A percentile compares a stretch with the other conserved stretches of the same genome.
These are phyloP conservation scores for Parazoanthus atlanticus DNA, from an alignment of 92 coral and sea anemone species.

Conservation along the genomic window DNA sequence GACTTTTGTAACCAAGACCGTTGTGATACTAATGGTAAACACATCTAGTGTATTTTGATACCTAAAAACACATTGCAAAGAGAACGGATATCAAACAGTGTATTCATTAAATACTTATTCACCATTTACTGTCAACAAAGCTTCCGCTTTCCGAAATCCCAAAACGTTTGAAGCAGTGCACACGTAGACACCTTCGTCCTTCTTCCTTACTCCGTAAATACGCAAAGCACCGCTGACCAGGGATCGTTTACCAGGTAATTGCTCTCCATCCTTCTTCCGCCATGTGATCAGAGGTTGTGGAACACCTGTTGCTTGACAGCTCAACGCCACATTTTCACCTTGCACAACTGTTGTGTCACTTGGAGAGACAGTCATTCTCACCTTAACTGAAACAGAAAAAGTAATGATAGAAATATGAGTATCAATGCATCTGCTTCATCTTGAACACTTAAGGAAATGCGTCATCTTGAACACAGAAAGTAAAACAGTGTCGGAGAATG, in stretches of 20 bases:
- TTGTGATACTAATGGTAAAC: too few species aligned
- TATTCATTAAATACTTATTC: neutral
- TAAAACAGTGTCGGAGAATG: too few species aligned
- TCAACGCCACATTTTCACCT: slow-evolving; percentile 42
- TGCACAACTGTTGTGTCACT: slow-evolving; percentile 46
- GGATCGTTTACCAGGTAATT: slow-evolving; percentile 20
- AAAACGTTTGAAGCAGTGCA: slow-evolving; percentile 48
- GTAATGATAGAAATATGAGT: neutral
- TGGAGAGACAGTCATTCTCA: slow-evolving; percentile 22
- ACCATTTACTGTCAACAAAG: slow-evolving; percentile 50
- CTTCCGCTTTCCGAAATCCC: slow-evolving; percentile 47
- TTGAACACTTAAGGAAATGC: too few species aligned
- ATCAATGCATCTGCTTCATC: too few species aligned
- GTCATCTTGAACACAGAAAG: neutral
- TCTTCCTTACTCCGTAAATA: slow-evolving; percentile 15
- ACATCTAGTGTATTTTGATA: too few species aligned
- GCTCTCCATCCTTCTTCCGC: slow-evolving; percentile 45
- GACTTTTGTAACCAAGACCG: too few species aligned
- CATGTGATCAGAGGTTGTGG: slow-evolving; percentile 54
- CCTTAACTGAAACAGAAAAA: slow-evolving; percentile 14
- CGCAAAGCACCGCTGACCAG: slow-evolving; percentile 32
- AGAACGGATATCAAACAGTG: too few species aligned
- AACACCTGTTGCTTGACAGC: slow-evolving; percentile 54
- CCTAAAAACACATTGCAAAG: too few species aligned
- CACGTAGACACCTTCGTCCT: slow-evolving; percentile 51